Percentiles rank a stretch among this genome's conserved stretches.
Evolutionary conservation across 2,888 invertebrate genomes (phyloP).

Genomic region (Pterobdella sp.): DNA sequence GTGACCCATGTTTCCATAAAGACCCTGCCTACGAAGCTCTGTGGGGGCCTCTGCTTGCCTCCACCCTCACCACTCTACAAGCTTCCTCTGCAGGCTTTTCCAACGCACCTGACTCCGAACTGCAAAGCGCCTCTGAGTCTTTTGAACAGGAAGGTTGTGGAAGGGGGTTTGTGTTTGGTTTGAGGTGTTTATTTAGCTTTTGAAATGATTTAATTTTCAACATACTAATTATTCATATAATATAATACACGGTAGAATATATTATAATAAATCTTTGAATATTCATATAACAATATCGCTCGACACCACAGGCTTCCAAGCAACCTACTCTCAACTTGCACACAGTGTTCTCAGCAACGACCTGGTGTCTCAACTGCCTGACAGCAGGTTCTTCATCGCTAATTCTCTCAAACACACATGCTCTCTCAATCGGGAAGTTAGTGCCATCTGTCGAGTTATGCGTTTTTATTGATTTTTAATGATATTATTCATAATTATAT

Average conservation of each 20-base stretch:
- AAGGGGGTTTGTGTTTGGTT: background rate
- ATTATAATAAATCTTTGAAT: too few species aligned
- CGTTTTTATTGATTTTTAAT: background rate
- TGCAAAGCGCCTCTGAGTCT: background rate
- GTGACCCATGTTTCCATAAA: slow-evolving; percentile 64
- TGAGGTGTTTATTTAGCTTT: background rate
- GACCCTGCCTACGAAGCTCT: slow-evolving; percentile 60
- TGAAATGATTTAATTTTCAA: background rate
- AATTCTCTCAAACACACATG: slow-evolving; percentile 66
- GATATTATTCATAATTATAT: background rate
- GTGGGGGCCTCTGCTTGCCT: slow-evolving; percentile 48
- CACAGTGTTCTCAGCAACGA: slow-evolving; percentile 69
- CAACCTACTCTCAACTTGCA: slow-evolving; percentile 66
- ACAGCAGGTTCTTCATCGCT: slow-evolving; percentile 68
- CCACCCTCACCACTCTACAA: background rate
- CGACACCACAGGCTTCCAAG: slow-evolving; percentile 56
- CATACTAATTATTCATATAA: background rate
- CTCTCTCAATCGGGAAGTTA: slow-evolving; percentile 12
- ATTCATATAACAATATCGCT: background rate
- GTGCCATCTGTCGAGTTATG: too few species aligned
- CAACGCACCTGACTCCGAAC: background rate
- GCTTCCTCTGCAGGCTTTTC: background rate
- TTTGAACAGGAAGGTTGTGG: background rate
- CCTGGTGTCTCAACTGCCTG: slow-evolving; percentile 64
- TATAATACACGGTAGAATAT: background rate